Evolutionary conservation across 2,888 invertebrate genomes (phyloP), one percentile per base, ranked within the genome.

Genomic region (Belgica antarctica): DNA sequence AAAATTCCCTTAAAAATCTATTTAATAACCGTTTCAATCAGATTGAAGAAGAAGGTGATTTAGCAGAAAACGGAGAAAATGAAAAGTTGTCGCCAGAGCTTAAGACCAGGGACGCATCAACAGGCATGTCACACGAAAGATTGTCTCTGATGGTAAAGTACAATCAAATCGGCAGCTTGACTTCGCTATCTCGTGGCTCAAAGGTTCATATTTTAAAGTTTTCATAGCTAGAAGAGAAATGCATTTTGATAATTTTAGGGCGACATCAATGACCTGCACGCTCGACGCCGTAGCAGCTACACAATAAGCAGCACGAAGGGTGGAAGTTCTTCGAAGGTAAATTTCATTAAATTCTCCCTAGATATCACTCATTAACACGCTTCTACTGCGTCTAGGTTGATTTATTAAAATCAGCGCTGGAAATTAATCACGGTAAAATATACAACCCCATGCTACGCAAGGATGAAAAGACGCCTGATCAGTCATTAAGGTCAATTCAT

Each of bases 141-240:
- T 78, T 90, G 59, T 89, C 89, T 76, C 83, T 90, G 74, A 87
- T 89, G 81, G 88, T 89, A 2, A 84, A 89, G 74, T 89, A 86
- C 77, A 90, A 90, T 77, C 89, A 89, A 73, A 84, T 89, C 71
- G 89, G 90, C 59, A 89, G 89, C 28, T 78, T 90, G 62, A 85
- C 88, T 72, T 90, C 89, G 0, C 76, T 90, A 73, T 87, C 88
- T 0, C 81, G 87, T 74, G 84, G 85, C 61, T 86, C 86, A 1
- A 79, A 86, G 71, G 85, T 86, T 8, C 7, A n/a, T n/a, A n/a
- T n/a, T n/a, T n/a, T n/a, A n/a, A n/a, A n/a, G 8, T 36, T 36
- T 36, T 8, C n/a, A n/a, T n/a, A n/a, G 34, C 34, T 46, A 15
- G 15, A 46, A 46, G 34, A n/a, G 7, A 52, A 8, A 10, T 17